phyloP scores from a whole-genome alignment of 64 coral and sea anemone genomes.

The Montipora sp. region DNA sequence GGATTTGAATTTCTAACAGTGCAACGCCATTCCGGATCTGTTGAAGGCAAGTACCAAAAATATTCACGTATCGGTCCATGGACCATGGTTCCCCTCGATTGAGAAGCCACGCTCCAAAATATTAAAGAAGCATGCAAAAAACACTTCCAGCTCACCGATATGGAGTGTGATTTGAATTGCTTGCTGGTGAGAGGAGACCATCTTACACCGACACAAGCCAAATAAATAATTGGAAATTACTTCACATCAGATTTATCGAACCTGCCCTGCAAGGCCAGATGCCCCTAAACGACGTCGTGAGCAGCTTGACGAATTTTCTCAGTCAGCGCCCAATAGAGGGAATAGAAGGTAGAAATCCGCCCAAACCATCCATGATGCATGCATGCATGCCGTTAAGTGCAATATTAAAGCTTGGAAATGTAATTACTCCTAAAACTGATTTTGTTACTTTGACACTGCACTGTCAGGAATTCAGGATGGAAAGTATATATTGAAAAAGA shows the following conservation, averaged over 20 bases:
- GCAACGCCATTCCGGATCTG: conserved; percentile 42
- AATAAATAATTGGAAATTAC: conserved; percentile 83
- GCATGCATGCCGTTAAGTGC: conserved; percentile 43
- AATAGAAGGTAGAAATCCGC: conserved; percentile 35
- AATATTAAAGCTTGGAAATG: conserved; percentile 54
- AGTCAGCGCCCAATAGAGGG: conserved; percentile 45
- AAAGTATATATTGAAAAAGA: conserved; percentile 56
- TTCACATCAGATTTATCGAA: conserved; percentile 74
- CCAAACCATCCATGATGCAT: conserved; percentile 44
- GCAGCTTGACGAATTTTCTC: neutral
- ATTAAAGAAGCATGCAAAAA: conserved; percentile 66
- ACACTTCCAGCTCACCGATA: conserved; percentile 49
- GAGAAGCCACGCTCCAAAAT: conserved; percentile 56
- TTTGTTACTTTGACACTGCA: conserved; percentile 59
- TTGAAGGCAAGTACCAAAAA: conserved; percentile 70
- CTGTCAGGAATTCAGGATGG: conserved; percentile 55
- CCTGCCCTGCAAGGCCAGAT: neutral
- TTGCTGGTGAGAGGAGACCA: conserved; percentile 66
- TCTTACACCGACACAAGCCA: conserved; percentile 68
- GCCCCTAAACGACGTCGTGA: neutral
- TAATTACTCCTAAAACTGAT: conserved; percentile 55
- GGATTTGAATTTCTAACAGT: conserved; percentile 67
- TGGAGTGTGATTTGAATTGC: conserved; percentile 56
- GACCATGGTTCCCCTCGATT: conserved; percentile 51
- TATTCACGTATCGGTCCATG: conserved; percentile 54